These are phyloP conservation scores for Penelope pileata DNA, from an alignment of 2,113 vertebrate species.

Conservation along the genomic window DNA sequence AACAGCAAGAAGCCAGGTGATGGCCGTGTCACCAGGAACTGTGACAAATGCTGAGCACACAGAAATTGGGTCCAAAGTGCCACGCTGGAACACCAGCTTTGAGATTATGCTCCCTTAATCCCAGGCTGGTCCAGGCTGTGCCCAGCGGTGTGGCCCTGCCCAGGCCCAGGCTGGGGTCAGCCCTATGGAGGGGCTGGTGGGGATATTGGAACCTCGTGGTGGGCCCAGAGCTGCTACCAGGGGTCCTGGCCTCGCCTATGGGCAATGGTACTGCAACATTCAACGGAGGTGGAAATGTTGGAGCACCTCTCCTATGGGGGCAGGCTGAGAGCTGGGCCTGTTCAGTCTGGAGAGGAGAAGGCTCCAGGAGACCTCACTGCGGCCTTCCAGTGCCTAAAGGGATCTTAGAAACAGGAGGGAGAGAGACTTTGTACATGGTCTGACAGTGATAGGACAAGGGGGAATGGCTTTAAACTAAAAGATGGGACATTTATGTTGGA, in stretches of 20 bases:
- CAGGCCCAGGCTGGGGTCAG: background rate
- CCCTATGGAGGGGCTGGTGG: background rate
- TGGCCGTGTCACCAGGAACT: fast-evolving
- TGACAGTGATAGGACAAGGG: too few species aligned
- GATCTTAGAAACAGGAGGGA: too few species aligned
- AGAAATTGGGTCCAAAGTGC: background rate
- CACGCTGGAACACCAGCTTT: background rate
- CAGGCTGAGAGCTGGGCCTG: too few species aligned
- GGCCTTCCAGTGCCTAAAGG: too few species aligned
- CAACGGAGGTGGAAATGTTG: background rate
- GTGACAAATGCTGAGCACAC: background rate
- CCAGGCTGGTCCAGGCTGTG: background rate
- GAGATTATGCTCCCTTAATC: background rate
- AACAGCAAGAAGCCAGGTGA: background rate
- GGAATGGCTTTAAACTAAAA: too few species aligned
- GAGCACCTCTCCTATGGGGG: too few species aligned
- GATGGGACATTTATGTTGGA: too few species aligned
- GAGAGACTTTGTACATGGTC: too few species aligned
- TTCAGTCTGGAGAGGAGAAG: too few species aligned
- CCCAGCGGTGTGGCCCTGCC: background rate
- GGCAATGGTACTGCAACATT: background rate
- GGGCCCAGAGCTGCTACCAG: background rate
- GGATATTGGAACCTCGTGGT: background rate
- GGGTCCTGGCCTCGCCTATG: fast-evolving
- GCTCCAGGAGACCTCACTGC: too few species aligned